phyloP scores from a whole-genome alignment of 2,113 vertebrate genomes.

The Chrysochloris asiatica region DNA sequence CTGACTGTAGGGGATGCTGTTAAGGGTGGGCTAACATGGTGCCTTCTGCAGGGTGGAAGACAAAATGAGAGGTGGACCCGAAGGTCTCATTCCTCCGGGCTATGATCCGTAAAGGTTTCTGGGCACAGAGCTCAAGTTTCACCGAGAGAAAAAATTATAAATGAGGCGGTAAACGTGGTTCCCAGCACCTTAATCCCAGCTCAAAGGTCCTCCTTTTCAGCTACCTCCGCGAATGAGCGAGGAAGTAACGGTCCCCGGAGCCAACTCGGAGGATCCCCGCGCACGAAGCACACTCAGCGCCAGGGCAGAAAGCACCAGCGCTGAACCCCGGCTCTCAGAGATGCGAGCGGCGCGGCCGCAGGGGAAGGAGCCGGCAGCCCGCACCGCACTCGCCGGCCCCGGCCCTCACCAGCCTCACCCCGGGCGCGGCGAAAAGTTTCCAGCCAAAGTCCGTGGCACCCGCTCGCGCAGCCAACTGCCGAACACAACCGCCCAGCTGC shows the following conservation, averaged over 20 bases:
- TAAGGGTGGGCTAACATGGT: slow-evolving; percentile 39
- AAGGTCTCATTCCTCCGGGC: not conserved
- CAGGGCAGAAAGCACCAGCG: not conserved
- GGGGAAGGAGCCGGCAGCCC: not conserved
- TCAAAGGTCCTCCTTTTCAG: not conserved
- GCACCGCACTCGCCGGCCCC: not conserved
- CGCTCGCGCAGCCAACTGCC: slow-evolving; percentile 65
- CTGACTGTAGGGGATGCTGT: not conserved
- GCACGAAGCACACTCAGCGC: not conserved
- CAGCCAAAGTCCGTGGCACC: slow-evolving; percentile 63
- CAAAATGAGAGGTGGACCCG: not conserved
- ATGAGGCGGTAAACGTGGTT: slow-evolving; percentile 6
- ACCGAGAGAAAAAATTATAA: not conserved
- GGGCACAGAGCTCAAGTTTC: slow-evolving; percentile 57
- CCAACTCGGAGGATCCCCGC: not conserved
- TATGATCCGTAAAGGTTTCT: not conserved
- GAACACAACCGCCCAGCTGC: slow-evolving; percentile 43
- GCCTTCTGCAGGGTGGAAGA: not conserved
- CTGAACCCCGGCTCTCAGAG: not conserved
- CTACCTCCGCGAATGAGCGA: not conserved
- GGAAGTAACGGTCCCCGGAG: slow-evolving; percentile 65
- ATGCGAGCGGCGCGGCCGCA: not conserved
- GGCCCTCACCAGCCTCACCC: slow-evolving; percentile 66
- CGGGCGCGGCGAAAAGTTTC: slow-evolving; percentile 74
- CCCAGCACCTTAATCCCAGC: not conserved